Conservation (phyloP, 1,140 invertebrate genomes). For the Drosophila rhopaloa region DNA sequence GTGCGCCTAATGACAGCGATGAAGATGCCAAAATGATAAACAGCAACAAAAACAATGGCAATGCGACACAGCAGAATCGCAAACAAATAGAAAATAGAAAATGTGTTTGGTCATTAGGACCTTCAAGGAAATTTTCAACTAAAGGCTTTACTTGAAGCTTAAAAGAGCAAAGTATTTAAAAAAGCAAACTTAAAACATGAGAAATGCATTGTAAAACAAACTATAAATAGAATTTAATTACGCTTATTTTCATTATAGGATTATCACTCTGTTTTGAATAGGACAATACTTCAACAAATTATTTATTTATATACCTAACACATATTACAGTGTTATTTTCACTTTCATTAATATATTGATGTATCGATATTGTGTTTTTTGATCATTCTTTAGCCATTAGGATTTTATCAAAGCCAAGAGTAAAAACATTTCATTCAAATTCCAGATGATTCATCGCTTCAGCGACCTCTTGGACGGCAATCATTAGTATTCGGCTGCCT, state of each 20-base stretch:
- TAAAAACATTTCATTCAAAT: neutral
- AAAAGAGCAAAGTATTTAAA: neutral
- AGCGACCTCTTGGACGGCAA: slow-evolving; percentile 8
- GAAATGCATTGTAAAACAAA: neutral
- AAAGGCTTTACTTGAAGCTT: neutral
- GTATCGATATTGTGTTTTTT: too few relatives aligned
- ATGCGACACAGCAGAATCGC: slow-evolving; percentile 41
- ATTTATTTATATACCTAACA: too few relatives aligned
- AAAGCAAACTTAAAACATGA: neutral
- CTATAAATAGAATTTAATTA: too few relatives aligned
- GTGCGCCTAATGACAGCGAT: slow-evolving; percentile 78
- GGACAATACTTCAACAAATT: too few relatives aligned
- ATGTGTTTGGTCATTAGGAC: slow-evolving; percentile 73
- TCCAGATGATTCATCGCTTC: slow-evolving; percentile 40
- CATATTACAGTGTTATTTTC: too few relatives aligned
- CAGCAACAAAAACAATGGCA: slow-evolving; percentile 59
- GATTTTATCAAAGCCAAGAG: too few relatives aligned
- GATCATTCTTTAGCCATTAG: too few relatives aligned
- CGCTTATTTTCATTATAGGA: too few relatives aligned
- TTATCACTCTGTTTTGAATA: too few relatives aligned
- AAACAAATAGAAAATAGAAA: slow-evolving; percentile 64
- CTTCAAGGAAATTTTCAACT: slow-evolving; percentile 17
- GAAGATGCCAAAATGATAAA: slow-evolving; percentile 82
- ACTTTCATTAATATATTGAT: too few relatives aligned
- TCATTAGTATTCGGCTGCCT: slow-evolving; percentile 34